Evolutionary conservation across 1,140 invertebrate species (phyloP).

Genomic region (Drosophila pseudoobscura): DNA sequence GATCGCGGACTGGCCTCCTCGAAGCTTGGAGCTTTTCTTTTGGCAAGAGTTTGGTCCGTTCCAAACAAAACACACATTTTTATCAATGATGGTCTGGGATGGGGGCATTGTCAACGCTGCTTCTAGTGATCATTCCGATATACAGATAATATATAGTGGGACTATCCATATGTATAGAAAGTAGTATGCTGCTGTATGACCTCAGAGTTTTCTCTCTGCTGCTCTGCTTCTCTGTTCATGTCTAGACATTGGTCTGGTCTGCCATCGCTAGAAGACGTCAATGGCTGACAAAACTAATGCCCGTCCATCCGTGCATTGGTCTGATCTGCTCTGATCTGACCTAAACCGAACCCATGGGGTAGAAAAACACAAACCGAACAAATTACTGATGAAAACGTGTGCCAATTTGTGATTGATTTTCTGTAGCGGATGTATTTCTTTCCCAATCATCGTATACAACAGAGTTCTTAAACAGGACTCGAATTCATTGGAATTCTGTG

Average conservation of each 20-base stretch:
- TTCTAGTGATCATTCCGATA: conserved; percentile 8
- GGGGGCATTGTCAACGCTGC: conserved; percentile 35
- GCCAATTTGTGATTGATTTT: conserved; percentile 37
- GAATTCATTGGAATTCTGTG: too few relatives aligned
- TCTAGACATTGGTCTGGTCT: conserved; percentile 76
- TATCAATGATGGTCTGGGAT: conserved; percentile 53
- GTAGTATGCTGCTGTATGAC: conserved; percentile 56
- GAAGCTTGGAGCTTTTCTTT: conserved; percentile 41
- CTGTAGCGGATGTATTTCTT: neutral
- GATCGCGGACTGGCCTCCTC: conserved; percentile 68
- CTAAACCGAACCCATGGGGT: conserved; percentile 22
- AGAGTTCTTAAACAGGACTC: too few relatives aligned
- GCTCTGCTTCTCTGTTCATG: conserved; percentile 29
- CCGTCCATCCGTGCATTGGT: conserved; percentile 53
- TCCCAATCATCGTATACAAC: too few relatives aligned
- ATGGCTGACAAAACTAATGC: conserved; percentile 52
- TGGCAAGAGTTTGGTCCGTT: conserved; percentile 22
- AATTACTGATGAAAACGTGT: conserved; percentile 22
- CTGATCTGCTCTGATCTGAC: conserved; percentile 12
- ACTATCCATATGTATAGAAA: conserved; percentile 18
- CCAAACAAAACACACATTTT: conserved; percentile 56
- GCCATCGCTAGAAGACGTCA: conserved; percentile 63
- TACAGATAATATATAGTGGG: conserved; percentile 4
- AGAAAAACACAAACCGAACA: conserved; percentile 7
- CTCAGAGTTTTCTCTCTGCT: conserved; percentile 60